Conservation (phyloP, 2,888 invertebrate genomes). For the Drosophila anceps region DNA sequence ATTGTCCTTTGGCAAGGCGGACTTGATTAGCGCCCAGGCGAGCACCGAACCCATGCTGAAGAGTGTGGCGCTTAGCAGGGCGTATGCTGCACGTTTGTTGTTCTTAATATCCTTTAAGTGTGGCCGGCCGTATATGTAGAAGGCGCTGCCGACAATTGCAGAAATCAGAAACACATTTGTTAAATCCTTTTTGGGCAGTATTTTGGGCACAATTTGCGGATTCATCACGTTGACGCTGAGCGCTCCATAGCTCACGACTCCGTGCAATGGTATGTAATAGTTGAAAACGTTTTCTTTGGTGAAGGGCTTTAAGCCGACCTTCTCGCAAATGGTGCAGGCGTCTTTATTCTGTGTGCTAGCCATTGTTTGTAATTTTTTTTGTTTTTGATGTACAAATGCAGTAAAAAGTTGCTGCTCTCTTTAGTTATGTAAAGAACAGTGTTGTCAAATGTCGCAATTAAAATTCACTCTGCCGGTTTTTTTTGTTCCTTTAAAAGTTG, state of each 20-base stretch:
- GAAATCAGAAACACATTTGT: constrained; percentile 93
- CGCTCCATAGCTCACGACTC: constrained; percentile 91
- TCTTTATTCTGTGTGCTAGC: constrained; percentile 64
- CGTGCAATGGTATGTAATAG: constrained; percentile 92
- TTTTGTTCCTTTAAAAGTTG: not conserved
- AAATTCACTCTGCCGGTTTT: constrained; percentile 38
- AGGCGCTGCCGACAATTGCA: constrained; percentile 92
- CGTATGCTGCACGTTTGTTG: constrained; percentile 89
- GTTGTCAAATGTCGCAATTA: constrained; percentile 44
- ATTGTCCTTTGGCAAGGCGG: constrained; percentile 87
- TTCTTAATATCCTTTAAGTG: constrained; percentile 90
- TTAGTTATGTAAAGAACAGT: constrained; percentile 70
- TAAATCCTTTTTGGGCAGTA: constrained; percentile 87
- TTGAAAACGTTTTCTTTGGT: constrained; percentile 90
- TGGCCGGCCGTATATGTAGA: constrained; percentile 93
- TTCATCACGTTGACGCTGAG: constrained; percentile 94
- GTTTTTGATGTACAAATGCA: constrained; percentile 47
- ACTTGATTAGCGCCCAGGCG: constrained; percentile 94
- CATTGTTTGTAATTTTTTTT: constrained; percentile 66
- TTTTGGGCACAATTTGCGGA: constrained; percentile 91
- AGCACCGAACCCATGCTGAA: constrained; percentile 96
- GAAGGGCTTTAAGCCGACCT: constrained; percentile 88
- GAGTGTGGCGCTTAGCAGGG: constrained; percentile 89
- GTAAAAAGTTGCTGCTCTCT: constrained; percentile 50
- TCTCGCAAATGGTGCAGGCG: constrained; percentile 82